Evolutionary conservation across 2,113 vertebrate species (phyloP), one percentile per base, ranked within the genome.

Genomic region (Nematolebias whitei): DNA sequence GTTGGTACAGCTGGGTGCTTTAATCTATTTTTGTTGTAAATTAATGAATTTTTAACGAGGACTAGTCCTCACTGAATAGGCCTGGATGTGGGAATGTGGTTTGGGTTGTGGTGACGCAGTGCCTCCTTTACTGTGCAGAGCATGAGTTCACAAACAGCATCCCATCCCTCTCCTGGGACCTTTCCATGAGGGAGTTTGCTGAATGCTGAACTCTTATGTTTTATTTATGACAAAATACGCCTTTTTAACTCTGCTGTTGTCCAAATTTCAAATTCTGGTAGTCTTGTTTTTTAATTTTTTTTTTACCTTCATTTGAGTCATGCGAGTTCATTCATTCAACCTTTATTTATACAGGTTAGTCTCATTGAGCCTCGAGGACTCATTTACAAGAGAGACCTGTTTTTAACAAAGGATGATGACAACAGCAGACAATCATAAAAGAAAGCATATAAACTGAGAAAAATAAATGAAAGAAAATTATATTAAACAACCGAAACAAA

Each of bases 1-100:
- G 79, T 82, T 88, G 79, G 79, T 81, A 83, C 84, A 82, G 85
- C 87, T 89, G 85, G 87, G 84, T 41, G 69, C 88, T 90, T 89
- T 90, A 90, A 90, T 90, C 89, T 92, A 88, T 91, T 91, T 91
- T 88, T 90, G 90, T 88, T 87, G 88, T 88, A 91, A 91, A 92
- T 90, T 85, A 92, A 91, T 90, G 82, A 84, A 90, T 91, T 91
- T 91, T 91, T 90, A 91, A 92, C 88, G 79, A 88, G 87, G 77
- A 80, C 73, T 86, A 76, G 86, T 90, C 87, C 80, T 86, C 35
- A 61, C 80, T 86, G 89, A 85, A 87, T 87, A 78, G 63, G 26
- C 75, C 71, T 85, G 74, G 82, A 77, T 88, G 64, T 80, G 86
- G 78, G 83, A 71, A 76, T 82, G 80, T 64, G 79, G 87, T 76